A percentile compares a stretch with the other conserved stretches of the same genome.
These are phyloP conservation scores for Macrotus californicus DNA, from an alignment of 2,113 vertebrate species.

Conservation along the genomic window DNA sequence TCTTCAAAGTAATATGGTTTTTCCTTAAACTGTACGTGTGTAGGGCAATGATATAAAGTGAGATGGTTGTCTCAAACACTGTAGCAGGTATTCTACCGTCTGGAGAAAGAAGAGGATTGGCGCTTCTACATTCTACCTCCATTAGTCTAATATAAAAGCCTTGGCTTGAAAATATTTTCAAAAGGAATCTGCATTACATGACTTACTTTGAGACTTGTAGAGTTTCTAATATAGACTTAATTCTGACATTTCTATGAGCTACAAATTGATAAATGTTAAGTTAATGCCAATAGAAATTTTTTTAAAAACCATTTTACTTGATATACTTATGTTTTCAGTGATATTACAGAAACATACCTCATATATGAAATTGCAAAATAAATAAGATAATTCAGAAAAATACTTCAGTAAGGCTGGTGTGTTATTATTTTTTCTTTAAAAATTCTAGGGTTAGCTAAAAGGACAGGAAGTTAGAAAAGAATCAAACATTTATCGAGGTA, in stretches of 20 bases:
- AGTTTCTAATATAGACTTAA: neutral
- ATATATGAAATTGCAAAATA: neutral
- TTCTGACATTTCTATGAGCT: neutral
- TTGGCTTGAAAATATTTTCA: neutral
- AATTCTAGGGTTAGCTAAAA: neutral
- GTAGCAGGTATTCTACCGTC: neutral
- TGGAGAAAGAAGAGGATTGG: neutral
- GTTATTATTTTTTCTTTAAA: neutral
- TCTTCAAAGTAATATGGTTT: neutral
- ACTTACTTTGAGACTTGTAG: neutral
- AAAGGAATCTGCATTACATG: neutral
- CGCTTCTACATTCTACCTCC: neutral
- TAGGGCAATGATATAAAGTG: neutral
- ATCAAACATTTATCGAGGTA: neutral
- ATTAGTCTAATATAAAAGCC: neutral
- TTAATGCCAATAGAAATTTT: neutral
- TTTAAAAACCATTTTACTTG: neutral
- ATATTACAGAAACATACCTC: neutral
- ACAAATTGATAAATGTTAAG: neutral
- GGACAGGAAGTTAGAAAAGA: neutral
- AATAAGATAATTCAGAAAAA: neutral
- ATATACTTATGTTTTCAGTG: neutral
- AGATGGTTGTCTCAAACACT: neutral
- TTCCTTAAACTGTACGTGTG: neutral
- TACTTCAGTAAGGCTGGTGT: neutral